phyloP scores from a whole-genome alignment of 2,888 invertebrate genomes.

The Volucella bombylans region DNA sequence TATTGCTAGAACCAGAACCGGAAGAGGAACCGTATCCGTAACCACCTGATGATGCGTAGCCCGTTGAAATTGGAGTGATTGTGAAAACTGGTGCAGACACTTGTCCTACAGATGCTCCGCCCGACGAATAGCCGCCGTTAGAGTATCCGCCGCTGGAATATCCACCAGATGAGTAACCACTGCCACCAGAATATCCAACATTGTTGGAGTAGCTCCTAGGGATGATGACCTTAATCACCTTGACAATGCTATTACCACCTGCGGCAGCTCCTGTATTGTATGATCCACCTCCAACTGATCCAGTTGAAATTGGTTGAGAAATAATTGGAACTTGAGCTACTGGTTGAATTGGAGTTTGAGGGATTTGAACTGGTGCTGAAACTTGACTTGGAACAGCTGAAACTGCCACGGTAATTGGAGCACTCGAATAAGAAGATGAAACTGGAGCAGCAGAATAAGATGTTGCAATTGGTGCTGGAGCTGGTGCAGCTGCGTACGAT shows the following conservation, averaged over 20 bases:
- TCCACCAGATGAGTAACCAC: constrained; percentile 23
- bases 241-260: constrained; percentile 33
- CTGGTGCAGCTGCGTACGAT: constrained; percentile 10
- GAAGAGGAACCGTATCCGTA: constrained; percentile 29
- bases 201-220: constrained; percentile 40
- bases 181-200: constrained; percentile 34
- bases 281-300: constrained; percentile 23
- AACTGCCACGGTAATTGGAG: too few species aligned
- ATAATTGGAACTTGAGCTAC: constrained; percentile 19
- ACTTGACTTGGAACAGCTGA: constrained; percentile 12
- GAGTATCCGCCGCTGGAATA: constrained; percentile 21
- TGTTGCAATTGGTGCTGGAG: constrained; percentile 16
- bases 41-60: constrained; percentile 29
- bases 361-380: constrained; percentile 12
- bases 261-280: constrained; percentile 4
- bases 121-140: constrained; percentile 21
- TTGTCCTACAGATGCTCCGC: constrained; percentile 27
- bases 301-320: constrained; percentile 30
- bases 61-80: constrained; percentile 20
- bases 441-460: background rate
- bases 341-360: constrained; percentile 27
- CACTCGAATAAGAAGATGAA: background rate
- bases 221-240: constrained; percentile 58
- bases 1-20: constrained; percentile 4
- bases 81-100: constrained; percentile 31